Percentiles rank a stretch among this genome's conserved stretches.
phyloP scores from a whole-genome alignment of 2,888 invertebrate genomes.

The Mythimna impura region DNA sequence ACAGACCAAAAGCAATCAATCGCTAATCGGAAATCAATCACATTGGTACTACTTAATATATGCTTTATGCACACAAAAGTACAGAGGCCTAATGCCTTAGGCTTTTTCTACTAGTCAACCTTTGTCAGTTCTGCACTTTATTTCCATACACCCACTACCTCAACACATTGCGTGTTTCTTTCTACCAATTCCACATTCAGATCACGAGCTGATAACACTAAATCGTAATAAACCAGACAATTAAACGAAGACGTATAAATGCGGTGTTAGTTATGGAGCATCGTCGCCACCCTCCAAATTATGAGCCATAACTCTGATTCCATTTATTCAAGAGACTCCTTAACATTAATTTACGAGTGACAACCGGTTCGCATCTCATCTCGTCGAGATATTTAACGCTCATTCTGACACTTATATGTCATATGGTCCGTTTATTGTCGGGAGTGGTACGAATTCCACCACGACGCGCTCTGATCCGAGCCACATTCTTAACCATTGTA shows the following conservation, averaged over 20 bases:
- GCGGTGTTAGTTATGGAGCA: slow-evolving; percentile 79
- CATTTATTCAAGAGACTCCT: slow-evolving; percentile 85
- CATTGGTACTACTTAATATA: not conserved
- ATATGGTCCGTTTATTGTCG: slow-evolving; percentile 82
- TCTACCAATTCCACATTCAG: slow-evolving; percentile 27
- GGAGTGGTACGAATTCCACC: slow-evolving; percentile 80
- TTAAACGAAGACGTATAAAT: slow-evolving; percentile 75
- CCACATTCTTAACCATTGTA: slow-evolving; percentile 75
- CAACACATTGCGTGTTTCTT: slow-evolving; percentile 1
- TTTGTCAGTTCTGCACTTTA: not conserved
- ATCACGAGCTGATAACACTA: slow-evolving; percentile 62
- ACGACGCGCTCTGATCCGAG: slow-evolving; percentile 78
- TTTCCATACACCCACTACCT: not conserved
- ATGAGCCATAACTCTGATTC: slow-evolving; percentile 89
- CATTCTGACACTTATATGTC: slow-evolving; percentile 87
- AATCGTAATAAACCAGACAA: slow-evolving; percentile 71
- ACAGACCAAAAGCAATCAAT: not conserved
- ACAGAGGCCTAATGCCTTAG: no score
- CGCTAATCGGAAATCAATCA: not conserved
- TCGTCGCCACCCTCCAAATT: slow-evolving; percentile 81
- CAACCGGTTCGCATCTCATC: slow-evolving; percentile 85
- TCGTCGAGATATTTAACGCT: slow-evolving; percentile 85
- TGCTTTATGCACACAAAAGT: no score
- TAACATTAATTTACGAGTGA: slow-evolving; percentile 88
- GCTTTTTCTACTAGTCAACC: no score